Percentiles rank a stretch among this genome's conserved stretches.
These are phyloP conservation scores for Semotilus atromaculatus DNA, from an alignment of 2,797 vertebrate genomes.

Conservation along the genomic window DNA sequence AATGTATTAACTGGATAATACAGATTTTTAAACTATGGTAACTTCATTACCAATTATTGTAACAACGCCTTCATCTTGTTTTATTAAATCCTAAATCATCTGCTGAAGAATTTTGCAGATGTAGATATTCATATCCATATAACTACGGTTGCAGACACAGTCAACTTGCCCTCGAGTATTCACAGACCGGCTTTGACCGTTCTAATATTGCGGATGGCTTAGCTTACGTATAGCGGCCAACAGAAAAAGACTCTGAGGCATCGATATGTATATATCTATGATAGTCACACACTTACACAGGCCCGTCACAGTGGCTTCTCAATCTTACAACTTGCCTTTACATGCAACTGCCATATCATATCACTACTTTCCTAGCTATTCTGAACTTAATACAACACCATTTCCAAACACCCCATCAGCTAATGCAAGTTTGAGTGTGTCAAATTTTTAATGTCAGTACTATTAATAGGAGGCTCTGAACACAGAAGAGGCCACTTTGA, in stretches of 20 bases:
- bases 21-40: background rate
- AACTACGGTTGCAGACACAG: background rate
- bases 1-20: background rate
- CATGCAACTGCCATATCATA: background rate
- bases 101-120: background rate
- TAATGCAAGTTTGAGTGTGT: conserved; percentile 52
- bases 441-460: conserved; percentile 44
- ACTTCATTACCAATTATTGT: background rate
- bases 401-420: conserved; percentile 35
- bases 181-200: background rate
- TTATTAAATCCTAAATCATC: background rate
- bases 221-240: background rate
- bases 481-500: conserved; percentile 50
- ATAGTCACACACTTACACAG: background rate
- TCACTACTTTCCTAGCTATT: conserved; percentile 6
- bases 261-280: background rate
- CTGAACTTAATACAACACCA: conserved; percentile 29
- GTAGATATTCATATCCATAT: background rate
- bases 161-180: background rate
- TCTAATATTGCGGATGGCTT: background rate
- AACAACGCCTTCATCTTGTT: background rate
- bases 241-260: background rate
- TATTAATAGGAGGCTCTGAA: conserved; percentile 48
- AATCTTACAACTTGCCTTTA: background rate
- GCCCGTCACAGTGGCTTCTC: background rate